Percentiles rank a stretch among this genome's conserved stretches.
These are phyloP conservation scores for Syritta pipiens DNA, from an alignment of 2,888 invertebrate species.

Conservation along the genomic window DNA sequence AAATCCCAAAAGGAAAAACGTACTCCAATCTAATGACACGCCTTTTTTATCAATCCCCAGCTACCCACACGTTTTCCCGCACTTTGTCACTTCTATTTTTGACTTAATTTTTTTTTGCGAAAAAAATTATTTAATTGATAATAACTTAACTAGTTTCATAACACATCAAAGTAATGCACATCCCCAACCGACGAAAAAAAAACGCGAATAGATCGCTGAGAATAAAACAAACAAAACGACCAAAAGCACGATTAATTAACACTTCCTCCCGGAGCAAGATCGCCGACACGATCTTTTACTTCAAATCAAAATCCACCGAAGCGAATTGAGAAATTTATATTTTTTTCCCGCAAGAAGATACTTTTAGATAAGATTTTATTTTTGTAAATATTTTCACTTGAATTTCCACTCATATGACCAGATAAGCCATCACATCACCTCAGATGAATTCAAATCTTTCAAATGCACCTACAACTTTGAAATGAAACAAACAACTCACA, in stretches of 20 bases:
- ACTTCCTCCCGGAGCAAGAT: constrained; percentile 43
- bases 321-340: too few species aligned
- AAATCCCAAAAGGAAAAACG: too few species aligned
- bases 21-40: too few species aligned
- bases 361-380: constrained; percentile 10
- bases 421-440: not conserved
- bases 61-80: not conserved
- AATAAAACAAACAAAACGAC: not conserved
- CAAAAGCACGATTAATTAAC: constrained; percentile 56
- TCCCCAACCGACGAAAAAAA: not conserved
- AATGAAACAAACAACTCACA: constrained; percentile 21
- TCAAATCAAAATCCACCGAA: constrained; percentile 12
- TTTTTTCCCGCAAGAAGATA: too few species aligned
- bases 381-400: not conserved
- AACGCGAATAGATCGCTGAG: not conserved
- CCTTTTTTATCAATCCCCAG: too few species aligned
- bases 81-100: constrained; percentile 2
- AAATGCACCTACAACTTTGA: constrained; percentile 28
- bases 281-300: constrained; percentile 32
- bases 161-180: constrained; percentile 11
- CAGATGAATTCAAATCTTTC: not conserved
- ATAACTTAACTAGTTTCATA: constrained; percentile 12
- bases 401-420: not conserved
- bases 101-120: not conserved
- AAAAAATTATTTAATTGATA: constrained; percentile 8